phyloP scores from a whole-genome alignment of 2,113 vertebrate species.

The Labeo catla region DNA sequence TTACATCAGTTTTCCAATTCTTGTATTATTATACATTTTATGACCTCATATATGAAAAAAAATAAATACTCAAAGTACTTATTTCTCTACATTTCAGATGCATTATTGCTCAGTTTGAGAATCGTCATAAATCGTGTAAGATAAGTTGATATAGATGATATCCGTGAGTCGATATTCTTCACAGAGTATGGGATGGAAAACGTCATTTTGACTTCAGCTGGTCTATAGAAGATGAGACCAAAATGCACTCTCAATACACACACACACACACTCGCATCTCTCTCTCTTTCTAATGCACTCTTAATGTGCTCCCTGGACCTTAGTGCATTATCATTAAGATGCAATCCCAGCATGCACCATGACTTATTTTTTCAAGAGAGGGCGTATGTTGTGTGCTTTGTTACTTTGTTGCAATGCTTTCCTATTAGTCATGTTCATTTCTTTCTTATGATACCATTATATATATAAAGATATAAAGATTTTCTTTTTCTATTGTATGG shows the following conservation, averaged over 20 bases:
- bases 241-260: conserved; percentile 23
- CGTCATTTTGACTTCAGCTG: background rate
- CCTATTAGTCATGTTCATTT: background rate
- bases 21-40: background rate
- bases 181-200: background rate
- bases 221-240: background rate
- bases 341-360: conserved; percentile 53
- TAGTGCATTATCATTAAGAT: conserved; percentile 52
- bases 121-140: background rate
- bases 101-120: background rate
- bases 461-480: background rate
- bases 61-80: background rate
- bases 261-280: conserved; percentile 1
- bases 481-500: background rate
- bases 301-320: conserved; percentile 40
- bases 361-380: conserved; percentile 22
- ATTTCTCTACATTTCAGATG: background rate
- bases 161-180: background rate
- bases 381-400: conserved; percentile 17
- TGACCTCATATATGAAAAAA: background rate
- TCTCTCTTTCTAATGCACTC: conserved; percentile 39
- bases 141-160: background rate
- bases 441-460: background rate
- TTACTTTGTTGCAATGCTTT: background rate
- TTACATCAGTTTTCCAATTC: background rate